Evolutionary conservation across 2,888 invertebrate genomes (phyloP).

Genomic region (Iselma pallidipennis): DNA sequence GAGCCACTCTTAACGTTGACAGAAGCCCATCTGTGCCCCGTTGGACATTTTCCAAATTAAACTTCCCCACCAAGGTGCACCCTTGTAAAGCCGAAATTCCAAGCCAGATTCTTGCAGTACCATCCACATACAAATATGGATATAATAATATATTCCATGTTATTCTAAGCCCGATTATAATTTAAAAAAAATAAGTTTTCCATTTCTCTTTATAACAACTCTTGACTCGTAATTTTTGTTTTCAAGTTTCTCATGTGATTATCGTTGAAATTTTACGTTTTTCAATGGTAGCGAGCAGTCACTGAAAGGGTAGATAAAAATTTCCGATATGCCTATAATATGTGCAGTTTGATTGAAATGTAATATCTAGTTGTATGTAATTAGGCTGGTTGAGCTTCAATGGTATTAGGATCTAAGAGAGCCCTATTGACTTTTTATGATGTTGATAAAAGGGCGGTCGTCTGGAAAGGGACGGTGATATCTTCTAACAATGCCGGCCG

Average conservation of each 20-base stretch:
- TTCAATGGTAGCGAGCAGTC: no score
- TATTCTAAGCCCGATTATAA: no score
- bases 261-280: no score
- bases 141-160: no score
- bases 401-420: conserved; percentile 24
- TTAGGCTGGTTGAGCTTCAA: conserved; percentile 18
- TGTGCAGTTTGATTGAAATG: background rate
- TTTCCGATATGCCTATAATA: background rate
- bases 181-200: no score
- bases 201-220: no score
- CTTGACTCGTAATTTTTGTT: no score
- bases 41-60: conserved; percentile 43
- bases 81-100: background rate
- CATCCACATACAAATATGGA: no score
- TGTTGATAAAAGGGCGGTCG: conserved; percentile 35
- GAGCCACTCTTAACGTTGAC: conserved; percentile 46
- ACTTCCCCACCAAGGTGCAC: conserved; percentile 21
- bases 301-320: background rate
- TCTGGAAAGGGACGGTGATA: conserved; percentile 37
- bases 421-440: conserved; percentile 38
- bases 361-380: conserved; percentile 6
- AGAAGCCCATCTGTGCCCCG: conserved; percentile 46
- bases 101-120: background rate
- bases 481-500: conserved; percentile 42
- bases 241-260: no score